These are phyloP conservation scores for Aproaerema taeniolella DNA, from an alignment of 2,888 invertebrate genomes.

Conservation along the genomic window DNA sequence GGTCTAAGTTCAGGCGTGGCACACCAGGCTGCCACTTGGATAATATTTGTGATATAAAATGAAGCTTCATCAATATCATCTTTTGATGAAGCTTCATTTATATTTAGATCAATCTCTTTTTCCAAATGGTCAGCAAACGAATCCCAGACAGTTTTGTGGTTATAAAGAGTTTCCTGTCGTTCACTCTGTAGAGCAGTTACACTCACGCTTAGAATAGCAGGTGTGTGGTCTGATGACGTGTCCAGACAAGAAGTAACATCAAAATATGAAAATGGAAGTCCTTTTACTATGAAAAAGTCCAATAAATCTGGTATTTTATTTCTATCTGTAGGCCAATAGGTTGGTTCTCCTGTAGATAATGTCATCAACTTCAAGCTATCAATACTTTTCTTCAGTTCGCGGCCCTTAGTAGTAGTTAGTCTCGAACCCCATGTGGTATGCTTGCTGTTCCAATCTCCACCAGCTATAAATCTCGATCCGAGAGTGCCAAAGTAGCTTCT, in stretches of 20 bases:
- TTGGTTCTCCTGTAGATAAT: slow-evolving; percentile 19
- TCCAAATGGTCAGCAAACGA: not conserved
- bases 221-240: not conserved
- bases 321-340: slow-evolving; percentile 21
- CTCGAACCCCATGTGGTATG: slow-evolving; percentile 18
- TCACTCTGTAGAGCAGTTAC: not conserved
- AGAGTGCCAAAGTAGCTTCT: slow-evolving; percentile 2
- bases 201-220: not conserved
- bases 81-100: not conserved
- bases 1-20: not conserved
- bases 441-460: slow-evolving; percentile 22
- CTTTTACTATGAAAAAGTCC: slow-evolving; percentile 9
- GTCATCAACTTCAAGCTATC: slow-evolving; percentile 5
- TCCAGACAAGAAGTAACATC: not conserved
- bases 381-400: slow-evolving; percentile 10
- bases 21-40: not conserved
- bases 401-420: slow-evolving; percentile 13
- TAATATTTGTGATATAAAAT: not conserved
- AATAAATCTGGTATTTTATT: slow-evolving; percentile 18
- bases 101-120: not conserved
- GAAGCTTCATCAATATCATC: slow-evolving; percentile 7
- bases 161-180: not conserved
- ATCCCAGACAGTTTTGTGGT: slow-evolving; percentile 1
- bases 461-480: slow-evolving; percentile 14
- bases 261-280: not conserved